Evolutionary conservation across 2,888 invertebrate species (phyloP).

Genomic region (Operophtera brumata): DNA sequence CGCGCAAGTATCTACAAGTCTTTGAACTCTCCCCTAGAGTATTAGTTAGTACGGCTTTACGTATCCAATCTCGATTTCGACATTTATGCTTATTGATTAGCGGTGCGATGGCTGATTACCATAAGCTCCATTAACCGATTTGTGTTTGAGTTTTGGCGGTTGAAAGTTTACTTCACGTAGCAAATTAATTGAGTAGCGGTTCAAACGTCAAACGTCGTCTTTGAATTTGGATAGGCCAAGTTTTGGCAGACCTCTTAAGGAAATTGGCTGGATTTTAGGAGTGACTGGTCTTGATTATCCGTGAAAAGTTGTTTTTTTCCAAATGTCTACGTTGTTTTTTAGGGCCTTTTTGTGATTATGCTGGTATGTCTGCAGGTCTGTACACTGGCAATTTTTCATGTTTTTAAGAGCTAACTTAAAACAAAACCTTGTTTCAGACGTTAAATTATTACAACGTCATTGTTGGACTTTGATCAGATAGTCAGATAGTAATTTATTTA

Average conservation of each 20-base stretch:
- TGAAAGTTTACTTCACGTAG: slow-evolving; percentile 59
- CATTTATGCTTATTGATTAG: slow-evolving; percentile 78
- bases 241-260: slow-evolving; percentile 31
- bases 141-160: slow-evolving; percentile 59
- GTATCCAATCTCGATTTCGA: slow-evolving; percentile 63
- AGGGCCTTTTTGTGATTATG: background rate
- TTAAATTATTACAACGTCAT: too few relatives aligned
- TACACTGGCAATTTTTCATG: too few relatives aligned
- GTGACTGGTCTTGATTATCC: slow-evolving; percentile 12
- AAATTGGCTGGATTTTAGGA: slow-evolving; percentile 24
- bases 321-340: background rate
- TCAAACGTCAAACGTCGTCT: slow-evolving; percentile 40
- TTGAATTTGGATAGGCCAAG: slow-evolving; percentile 37
- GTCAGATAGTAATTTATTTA: too few relatives aligned
- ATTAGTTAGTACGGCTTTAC: slow-evolving; percentile 56
- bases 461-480: too few relatives aligned
- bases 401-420: too few relatives aligned
- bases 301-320: background rate
- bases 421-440: too few relatives aligned
- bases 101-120: slow-evolving; percentile 62
- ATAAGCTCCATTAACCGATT: slow-evolving; percentile 77
- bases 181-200: slow-evolving; percentile 57
- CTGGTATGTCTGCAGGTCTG: too few relatives aligned
- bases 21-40: slow-evolving; percentile 68
- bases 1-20: slow-evolving; percentile 50